Conservation (phyloP, 2,888 invertebrate species). For the Drosophila colorata region DNA sequence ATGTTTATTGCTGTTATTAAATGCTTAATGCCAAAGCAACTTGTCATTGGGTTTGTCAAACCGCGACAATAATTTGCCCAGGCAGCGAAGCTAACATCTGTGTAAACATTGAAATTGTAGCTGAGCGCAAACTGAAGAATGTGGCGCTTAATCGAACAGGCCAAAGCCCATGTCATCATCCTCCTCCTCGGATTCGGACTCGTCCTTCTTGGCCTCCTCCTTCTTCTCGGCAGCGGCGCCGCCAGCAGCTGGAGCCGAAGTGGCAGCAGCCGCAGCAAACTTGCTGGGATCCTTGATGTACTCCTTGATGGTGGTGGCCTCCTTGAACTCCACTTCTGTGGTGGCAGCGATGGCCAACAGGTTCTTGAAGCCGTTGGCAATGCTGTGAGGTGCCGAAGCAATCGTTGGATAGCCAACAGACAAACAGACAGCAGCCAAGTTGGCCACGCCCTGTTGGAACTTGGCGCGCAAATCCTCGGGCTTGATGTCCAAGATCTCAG, state of each 20-base stretch:
- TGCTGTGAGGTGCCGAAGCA: constrained; percentile 98
- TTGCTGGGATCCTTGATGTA: constrained; percentile 98
- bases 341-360: constrained; percentile 97
- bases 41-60: constrained; percentile 85
- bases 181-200: constrained; percentile 91
- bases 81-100: constrained; percentile 17
- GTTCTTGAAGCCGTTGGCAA: constrained; percentile 99
- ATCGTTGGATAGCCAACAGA: constrained; percentile 97
- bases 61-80: constrained; percentile 84
- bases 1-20: constrained; percentile 48
- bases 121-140: constrained; percentile 19
- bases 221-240: constrained; percentile 88
- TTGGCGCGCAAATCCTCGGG: constrained; percentile 96
- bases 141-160: constrained; percentile 91
- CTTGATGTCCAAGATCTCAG: constrained; percentile 98
- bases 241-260: constrained; percentile 88
- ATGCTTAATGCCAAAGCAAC: constrained; percentile 63
- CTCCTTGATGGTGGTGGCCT: constrained; percentile 96
- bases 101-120: constrained; percentile 49
- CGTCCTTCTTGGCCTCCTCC: constrained; percentile 92
- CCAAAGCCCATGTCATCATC: constrained; percentile 99
- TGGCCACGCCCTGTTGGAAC: constrained; percentile 97
- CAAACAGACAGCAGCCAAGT: constrained; percentile 97
- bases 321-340: constrained; percentile 97
- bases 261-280: constrained; percentile 90